A percentile compares a stretch with the other conserved stretches of the same genome.
Evolutionary conservation across 2,113 vertebrate genomes (phyloP).

Genomic region (Nibea albiflora): DNA sequence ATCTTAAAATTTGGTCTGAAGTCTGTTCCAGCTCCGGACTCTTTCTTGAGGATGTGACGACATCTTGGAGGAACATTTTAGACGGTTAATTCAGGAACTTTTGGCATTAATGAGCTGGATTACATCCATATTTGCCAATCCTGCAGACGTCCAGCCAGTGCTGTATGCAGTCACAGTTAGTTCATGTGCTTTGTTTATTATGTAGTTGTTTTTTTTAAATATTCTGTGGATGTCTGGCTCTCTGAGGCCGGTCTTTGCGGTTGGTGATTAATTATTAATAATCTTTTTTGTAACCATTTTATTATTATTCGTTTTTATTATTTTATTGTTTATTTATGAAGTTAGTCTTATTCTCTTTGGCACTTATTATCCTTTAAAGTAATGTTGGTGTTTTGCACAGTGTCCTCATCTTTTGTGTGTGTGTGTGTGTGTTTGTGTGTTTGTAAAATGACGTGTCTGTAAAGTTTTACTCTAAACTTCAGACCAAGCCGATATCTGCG

Average conservation of each 20-base stretch:
- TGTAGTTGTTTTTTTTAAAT: not conserved
- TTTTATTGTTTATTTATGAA: constrained; percentile 83
- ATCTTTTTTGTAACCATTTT: constrained; percentile 47
- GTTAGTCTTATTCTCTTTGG: constrained; percentile 70
- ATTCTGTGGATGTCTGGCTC: constrained; percentile 12
- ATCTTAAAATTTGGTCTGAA: not conserved
- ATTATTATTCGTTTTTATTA: constrained; percentile 48
- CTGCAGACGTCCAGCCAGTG: constrained; percentile 29
- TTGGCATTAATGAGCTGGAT: constrained; percentile 14
- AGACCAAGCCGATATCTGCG: constrained; percentile 59
- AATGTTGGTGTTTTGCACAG: constrained; percentile 79
- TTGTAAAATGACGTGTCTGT: constrained; percentile 70
- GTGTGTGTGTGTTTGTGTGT: constrained; percentile 25
- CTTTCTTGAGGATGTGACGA: not conserved
- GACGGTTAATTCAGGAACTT: not conserved
- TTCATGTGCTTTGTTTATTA: constrained; percentile 6
- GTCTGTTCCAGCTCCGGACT: not conserved
- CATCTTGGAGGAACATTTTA: not conserved
- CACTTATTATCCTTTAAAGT: constrained; percentile 68
- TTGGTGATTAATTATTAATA: constrained; percentile 46
- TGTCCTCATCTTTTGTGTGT: constrained; percentile 53
- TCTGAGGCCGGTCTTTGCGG: constrained; percentile 26
- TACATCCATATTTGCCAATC: not conserved
- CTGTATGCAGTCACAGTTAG: constrained; percentile 48
- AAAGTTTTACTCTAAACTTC: constrained; percentile 56